Conservation (phyloP, 1,140 invertebrate genomes). For the Berghia stephanieae region DNA sequence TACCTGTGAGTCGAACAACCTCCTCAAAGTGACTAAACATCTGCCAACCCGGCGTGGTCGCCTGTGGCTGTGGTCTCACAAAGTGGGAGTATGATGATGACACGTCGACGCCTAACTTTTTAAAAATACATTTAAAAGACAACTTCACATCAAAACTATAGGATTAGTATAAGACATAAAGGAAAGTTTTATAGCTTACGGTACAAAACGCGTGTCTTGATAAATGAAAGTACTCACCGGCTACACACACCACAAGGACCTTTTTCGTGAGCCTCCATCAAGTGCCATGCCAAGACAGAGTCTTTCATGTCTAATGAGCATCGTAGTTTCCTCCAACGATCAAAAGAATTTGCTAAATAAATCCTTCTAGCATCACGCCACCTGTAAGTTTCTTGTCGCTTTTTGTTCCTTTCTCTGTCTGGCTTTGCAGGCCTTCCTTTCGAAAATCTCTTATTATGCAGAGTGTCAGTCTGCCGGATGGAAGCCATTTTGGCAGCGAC, state of each 20-base stretch:
- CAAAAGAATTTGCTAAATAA: slow-evolving; percentile 40
- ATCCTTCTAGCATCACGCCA: slow-evolving; percentile 40
- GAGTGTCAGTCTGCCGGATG: slow-evolving; percentile 37
- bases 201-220: no score
- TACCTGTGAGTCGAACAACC: no score
- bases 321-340: slow-evolving; percentile 40
- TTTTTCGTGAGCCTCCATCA: slow-evolving; percentile 46
- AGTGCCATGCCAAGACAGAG: slow-evolving; percentile 45
- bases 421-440: slow-evolving; percentile 34
- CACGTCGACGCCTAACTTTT: slow-evolving; percentile 23
- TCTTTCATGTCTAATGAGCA: slow-evolving; percentile 40
- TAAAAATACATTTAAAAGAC: no score
- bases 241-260: slow-evolving; percentile 35
- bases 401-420: slow-evolving; percentile 38
- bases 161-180: no score
- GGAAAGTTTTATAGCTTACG: no score
- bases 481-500: slow-evolving; percentile 40
- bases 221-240: no score
- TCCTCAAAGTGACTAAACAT: no score
- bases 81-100: slow-evolving; percentile 12
- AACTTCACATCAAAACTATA: no score
- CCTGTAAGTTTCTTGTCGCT: slow-evolving; percentile 39
- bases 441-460: slow-evolving; percentile 32
- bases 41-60: slow-evolving; percentile 29
- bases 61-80: neutral